Evolutionary conservation across 1,140 invertebrate species (phyloP), one percentile per base, ranked within the genome.

Genomic region (Brachionus rotundiformis): DNA sequence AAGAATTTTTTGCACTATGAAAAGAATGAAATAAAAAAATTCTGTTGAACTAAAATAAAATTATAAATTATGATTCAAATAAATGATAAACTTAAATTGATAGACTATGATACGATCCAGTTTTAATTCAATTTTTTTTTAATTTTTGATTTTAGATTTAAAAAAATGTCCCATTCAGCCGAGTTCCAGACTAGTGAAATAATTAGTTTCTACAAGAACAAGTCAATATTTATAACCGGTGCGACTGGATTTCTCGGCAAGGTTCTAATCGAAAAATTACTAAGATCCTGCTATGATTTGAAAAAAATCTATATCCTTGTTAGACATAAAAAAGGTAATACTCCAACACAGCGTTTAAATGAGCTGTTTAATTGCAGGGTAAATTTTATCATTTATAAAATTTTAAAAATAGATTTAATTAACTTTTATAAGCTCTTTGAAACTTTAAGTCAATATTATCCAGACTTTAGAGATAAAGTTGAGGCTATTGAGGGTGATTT

Each of bases 401-500:
- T n/a, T n/a, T n/a, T n/a, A n/a, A n/a, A n/a, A n/a, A n/a, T n/a
- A n/a, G n/a, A n/a, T n/a, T n/a, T n/a, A n/a, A n/a, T n/a, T n/a
- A n/a, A n/a, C n/a, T n/a, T n/a, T n/a, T n/a, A n/a, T n/a, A n/a
- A 81, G 79, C 19, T 81, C 19, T 81, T 81, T 33, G 79, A 81
- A 33, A 63, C 59, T 8, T 36, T 79, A 6, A 79, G 76, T n/a
- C 76, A 79, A 16, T 79, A 59, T 41, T 59, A 79, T 31, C 76
- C 76, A 5, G 76, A 79, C 25, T 79, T 79, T 79, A 54, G 76
- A 19, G 31, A 54, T 13, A 97, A 98, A 89, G 90, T 96, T 54
- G 91, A 94, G 44, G 91, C 95, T 0, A 92, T 99, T 47, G 90
- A 91, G 63, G 96, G 96, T 11, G 96, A 99, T 86, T 93, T 99